These are phyloP conservation scores for Gambusia yucatana DNA, from an alignment of 2,797 vertebrate species.

Conservation along the genomic window DNA sequence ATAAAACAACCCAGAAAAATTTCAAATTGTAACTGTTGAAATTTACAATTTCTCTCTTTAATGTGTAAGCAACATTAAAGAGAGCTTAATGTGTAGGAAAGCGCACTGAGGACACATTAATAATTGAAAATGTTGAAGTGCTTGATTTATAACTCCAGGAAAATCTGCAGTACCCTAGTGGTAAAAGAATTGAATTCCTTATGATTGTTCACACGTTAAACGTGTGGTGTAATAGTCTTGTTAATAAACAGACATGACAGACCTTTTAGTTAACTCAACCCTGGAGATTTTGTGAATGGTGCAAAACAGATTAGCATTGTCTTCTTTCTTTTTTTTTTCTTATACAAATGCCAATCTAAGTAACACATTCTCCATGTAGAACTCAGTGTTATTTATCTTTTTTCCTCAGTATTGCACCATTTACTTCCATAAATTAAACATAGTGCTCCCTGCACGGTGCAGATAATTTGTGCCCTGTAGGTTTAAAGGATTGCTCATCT, in stretches of 20 bases:
- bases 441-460: not conserved
- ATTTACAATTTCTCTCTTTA: no score
- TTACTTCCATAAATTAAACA: not conserved
- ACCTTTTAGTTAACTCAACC: constrained; percentile 16
- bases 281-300: not conserved
- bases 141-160: not conserved
- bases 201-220: not conserved
- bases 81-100: not conserved
- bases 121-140: not conserved
- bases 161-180: not conserved
- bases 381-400: not conserved
- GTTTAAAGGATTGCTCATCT: constrained; percentile 8
- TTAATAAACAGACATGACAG: constrained; percentile 54
- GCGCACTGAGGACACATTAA: not conserved
- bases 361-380: not conserved
- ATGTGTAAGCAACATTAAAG: not conserved
- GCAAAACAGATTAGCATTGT: not conserved
- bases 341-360: not conserved
- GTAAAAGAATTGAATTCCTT: not conserved
- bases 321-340: not conserved
- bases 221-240: not conserved
- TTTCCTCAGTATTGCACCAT: not conserved
- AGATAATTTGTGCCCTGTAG: not conserved
- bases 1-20: no score
- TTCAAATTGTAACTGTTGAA: no score